These are phyloP conservation scores for Campaea margaritaria DNA, from an alignment of 2,888 invertebrate species.

Conservation along the genomic window DNA sequence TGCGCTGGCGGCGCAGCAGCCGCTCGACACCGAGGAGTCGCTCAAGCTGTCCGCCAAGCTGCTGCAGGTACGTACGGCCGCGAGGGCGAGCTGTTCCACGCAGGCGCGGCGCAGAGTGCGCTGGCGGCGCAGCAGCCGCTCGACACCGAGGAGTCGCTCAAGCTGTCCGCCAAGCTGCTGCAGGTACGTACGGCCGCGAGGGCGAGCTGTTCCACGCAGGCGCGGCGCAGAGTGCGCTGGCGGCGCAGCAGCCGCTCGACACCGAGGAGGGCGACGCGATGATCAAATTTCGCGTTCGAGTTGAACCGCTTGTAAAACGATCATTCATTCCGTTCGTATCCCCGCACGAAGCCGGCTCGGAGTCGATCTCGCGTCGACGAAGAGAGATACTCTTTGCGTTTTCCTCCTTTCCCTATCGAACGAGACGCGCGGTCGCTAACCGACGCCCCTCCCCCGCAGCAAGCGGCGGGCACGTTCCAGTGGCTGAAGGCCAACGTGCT, in stretches of 20 bases:
- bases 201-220: conserved; percentile 98
- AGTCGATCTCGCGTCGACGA: too few species aligned
- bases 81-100: conserved; percentile 97
- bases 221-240: conserved; percentile 95
- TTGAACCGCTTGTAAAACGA: too few species aligned
- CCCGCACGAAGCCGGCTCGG: too few species aligned
- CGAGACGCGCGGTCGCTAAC: too few species aligned
- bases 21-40: conserved; percentile 95
- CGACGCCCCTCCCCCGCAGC: conserved; percentile 81
- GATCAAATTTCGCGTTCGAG: too few species aligned
- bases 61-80: conserved; percentile 95
- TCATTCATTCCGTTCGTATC: too few species aligned
- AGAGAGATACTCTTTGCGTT: too few species aligned
- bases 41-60: conserved; percentile 96
- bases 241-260: conserved; percentile 93
- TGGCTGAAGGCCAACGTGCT: conserved; percentile 93
- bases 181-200: conserved; percentile 95
- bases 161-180: conserved; percentile 95
- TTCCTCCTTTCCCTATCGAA: too few species aligned
- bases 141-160: conserved; percentile 97
- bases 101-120: conserved; percentile 96
- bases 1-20: conserved; percentile 93
- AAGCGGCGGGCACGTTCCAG: conserved; percentile 95
- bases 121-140: conserved; percentile 93
- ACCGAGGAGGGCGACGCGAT: too few species aligned